phyloP scores from a whole-genome alignment of 2,113 vertebrate genomes.

The Apeltes quadracus region DNA sequence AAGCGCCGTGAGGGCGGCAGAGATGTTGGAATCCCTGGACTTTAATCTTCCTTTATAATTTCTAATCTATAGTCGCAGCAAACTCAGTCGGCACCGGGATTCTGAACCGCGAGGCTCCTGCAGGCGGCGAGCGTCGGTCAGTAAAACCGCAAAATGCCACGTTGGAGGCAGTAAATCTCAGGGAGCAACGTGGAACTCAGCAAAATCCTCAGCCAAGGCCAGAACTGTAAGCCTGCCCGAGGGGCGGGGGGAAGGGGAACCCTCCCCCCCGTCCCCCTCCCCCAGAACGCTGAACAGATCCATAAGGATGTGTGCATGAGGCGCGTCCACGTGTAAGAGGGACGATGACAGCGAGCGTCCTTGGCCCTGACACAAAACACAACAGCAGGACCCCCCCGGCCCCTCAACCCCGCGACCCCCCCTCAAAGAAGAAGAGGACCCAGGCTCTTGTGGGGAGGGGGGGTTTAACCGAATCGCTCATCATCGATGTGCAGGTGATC shows the following conservation, averaged over 20 bases:
- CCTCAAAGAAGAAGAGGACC: too few relatives aligned
- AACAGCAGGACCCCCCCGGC: constrained; percentile 42
- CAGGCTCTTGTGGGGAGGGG: too few relatives aligned
- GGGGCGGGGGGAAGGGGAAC: constrained; percentile 1
- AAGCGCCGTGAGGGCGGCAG: background rate
- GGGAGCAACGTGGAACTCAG: constrained; percentile 54
- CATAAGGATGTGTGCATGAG: constrained; percentile 20
- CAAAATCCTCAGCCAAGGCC: constrained; percentile 55
- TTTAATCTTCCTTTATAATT: constrained; percentile 31
- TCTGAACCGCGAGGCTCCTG: constrained; percentile 25
- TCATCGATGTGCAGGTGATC: background rate
- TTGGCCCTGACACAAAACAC: constrained; percentile 13
- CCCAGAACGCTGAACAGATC: too few relatives aligned
- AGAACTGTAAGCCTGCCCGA: constrained; percentile 11
- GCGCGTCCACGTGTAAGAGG: constrained; percentile 40
- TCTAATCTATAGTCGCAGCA: constrained; percentile 35
- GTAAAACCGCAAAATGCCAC: constrained; percentile 68
- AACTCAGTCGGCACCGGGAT: constrained; percentile 22
- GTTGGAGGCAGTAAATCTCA: constrained; percentile 65
- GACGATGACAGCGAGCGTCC: constrained; percentile 9
- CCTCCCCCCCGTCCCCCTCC: too few relatives aligned
- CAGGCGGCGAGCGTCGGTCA: constrained; percentile 51
- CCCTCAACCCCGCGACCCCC: constrained; percentile 1
- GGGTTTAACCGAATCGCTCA: too few relatives aligned
- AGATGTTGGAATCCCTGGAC: background rate